phyloP scores from a whole-genome alignment of 2,113 vertebrate genomes.

The Aviceda subcristata region DNA sequence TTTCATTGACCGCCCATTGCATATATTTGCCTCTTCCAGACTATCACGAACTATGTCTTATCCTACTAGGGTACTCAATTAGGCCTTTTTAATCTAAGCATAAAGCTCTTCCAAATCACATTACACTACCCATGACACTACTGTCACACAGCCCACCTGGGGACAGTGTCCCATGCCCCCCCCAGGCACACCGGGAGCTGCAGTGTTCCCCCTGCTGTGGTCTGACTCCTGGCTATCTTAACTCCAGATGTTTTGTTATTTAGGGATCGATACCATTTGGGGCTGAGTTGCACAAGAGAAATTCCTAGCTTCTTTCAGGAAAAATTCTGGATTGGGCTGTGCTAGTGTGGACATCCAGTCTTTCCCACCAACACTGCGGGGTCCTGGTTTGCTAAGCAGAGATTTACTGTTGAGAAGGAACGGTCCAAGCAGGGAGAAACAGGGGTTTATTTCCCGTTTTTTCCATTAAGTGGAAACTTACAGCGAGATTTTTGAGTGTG shows the following conservation, averaged over 20 bases:
- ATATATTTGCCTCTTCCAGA: neutral
- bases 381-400: neutral
- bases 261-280: neutral
- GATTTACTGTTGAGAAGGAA: neutral
- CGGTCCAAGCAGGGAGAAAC: neutral
- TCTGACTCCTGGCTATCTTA: neutral
- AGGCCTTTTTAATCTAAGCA: neutral
- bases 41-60: neutral
- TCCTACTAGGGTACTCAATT: neutral
- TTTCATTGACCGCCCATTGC: neutral
- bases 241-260: neutral
- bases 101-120: rapidly evolving
- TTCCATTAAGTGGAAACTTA: neutral
- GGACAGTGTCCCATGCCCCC: rapidly evolving
- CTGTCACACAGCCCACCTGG: neutral
- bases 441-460: neutral
- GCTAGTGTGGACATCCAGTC: neutral
- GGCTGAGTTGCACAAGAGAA: neutral
- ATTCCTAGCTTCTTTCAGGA: neutral
- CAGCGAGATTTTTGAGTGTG: neutral
- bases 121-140: rapidly evolving
- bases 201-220: neutral
- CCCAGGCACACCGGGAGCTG: neutral
- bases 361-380: neutral
- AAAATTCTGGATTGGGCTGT: neutral